phyloP scores from a whole-genome alignment of 2,888 invertebrate species.

The Danaus chrysippus region DNA sequence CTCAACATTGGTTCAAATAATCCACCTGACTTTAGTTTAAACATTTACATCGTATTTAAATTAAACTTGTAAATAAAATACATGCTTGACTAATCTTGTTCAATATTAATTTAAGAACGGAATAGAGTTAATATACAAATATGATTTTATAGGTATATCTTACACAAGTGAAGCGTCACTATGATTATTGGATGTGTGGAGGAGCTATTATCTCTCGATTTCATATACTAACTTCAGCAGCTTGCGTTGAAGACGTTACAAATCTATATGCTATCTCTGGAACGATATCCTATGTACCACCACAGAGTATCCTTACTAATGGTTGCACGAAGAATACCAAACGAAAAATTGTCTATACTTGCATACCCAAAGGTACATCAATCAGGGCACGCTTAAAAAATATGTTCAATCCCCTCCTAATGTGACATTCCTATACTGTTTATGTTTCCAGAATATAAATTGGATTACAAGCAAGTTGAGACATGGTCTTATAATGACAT shows the following conservation, averaged over 20 bases:
- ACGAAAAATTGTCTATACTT: conserved; percentile 46
- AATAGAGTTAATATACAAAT: background rate
- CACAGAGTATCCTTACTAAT: conserved; percentile 33
- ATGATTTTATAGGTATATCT: conserved; percentile 33
- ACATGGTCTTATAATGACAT: conserved; percentile 51
- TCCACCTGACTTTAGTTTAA: no score
- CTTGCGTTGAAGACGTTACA: conserved; percentile 39
- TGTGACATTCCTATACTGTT: background rate
- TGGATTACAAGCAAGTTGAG: conserved; percentile 38
- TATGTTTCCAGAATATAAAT: conserved; percentile 41
- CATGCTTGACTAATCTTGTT: no score
- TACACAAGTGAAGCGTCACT: conserved; percentile 25
- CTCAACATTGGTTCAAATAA: no score
- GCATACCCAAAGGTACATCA: conserved; percentile 41
- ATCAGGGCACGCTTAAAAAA: no score
- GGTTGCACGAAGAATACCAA: conserved; percentile 41
- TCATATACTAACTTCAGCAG: conserved; percentile 39
- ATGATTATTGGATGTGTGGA: conserved; percentile 39
- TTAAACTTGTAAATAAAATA: no score
- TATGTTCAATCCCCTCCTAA: background rate
- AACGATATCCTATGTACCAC: conserved; percentile 34
- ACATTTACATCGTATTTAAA: no score
- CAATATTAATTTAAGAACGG: no score
- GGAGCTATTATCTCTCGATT: conserved; percentile 34
- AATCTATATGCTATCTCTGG: conserved; percentile 41